Conservation (phyloP, 2,888 invertebrate genomes). For the Phyllotreta cruciferae region DNA sequence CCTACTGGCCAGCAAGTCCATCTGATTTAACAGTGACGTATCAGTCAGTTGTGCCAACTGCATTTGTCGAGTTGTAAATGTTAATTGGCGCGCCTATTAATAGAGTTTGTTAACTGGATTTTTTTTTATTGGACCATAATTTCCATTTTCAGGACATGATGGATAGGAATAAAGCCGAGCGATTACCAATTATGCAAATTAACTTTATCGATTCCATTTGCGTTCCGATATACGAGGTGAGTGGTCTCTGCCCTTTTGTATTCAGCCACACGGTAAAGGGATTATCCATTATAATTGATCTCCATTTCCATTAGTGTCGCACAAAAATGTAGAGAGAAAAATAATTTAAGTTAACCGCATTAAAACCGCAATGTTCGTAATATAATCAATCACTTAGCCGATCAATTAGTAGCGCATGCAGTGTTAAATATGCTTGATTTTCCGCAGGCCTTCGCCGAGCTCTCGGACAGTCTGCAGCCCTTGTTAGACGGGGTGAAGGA, state of each 20-base stretch:
- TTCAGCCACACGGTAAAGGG: background rate
- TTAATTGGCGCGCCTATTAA: background rate
- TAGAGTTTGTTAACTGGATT: background rate
- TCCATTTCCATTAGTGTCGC: background rate
- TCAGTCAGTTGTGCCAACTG: too few species aligned
- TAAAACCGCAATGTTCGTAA: too few species aligned
- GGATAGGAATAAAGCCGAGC: conserved; percentile 94
- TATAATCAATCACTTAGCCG: too few species aligned
- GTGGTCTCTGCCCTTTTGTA: conserved; percentile 33
- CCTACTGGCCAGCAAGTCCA: too few species aligned
- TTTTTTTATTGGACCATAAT: conserved; percentile 32
- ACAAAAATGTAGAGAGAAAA: too few species aligned
- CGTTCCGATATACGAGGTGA: conserved; percentile 91
- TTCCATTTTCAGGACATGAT: conserved; percentile 79
- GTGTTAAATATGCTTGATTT: background rate
- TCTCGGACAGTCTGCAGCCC: conserved; percentile 81
- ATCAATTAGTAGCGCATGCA: background rate
- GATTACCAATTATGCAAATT: conserved; percentile 94
- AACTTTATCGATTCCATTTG: conserved; percentile 95
- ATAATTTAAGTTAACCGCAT: too few species aligned
- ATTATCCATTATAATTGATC: background rate
- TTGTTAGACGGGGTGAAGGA: conserved; percentile 82
- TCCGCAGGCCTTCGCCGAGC: conserved; percentile 79
- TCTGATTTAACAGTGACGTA: too few species aligned
- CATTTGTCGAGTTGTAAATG: background rate